phyloP scores from a whole-genome alignment of 2,888 invertebrate genomes.

The Mayetiola destructor region DNA sequence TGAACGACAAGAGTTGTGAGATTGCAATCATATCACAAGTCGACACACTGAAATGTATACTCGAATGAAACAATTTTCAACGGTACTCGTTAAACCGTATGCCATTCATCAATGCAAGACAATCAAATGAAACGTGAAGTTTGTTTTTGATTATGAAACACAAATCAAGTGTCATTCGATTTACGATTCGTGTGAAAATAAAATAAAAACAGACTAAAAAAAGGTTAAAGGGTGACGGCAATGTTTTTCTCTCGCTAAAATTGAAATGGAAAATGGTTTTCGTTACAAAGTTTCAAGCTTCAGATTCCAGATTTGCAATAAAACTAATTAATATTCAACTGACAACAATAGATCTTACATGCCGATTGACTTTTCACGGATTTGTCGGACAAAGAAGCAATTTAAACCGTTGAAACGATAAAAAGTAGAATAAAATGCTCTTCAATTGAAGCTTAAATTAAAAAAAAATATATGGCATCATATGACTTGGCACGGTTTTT shows the following conservation, averaged over 20 bases:
- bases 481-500: not conserved
- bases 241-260: not conserved
- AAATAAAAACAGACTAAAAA: not conserved
- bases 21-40: not conserved
- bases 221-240: constrained; percentile 9
- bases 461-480: not conserved
- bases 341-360: not conserved
- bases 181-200: not conserved
- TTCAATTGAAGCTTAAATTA: not conserved
- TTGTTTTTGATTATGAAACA: not conserved
- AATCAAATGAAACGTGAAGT: not conserved
- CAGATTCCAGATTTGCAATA: not conserved
- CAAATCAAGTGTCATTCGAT: constrained; percentile 11
- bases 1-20: not conserved
- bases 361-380: not conserved
- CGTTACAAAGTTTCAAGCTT: not conserved
- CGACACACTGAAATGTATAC: not conserved
- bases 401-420: not conserved
- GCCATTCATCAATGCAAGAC: not conserved
- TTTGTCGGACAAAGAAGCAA: not conserved
- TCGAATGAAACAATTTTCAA: not conserved
- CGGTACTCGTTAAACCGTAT: not conserved
- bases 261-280: not conserved
- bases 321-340: not conserved
- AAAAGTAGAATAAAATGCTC: not conserved